A percentile compares a stretch with the other conserved stretches of the same genome.
Conservation (phyloP, 2,113 vertebrate genomes). For the Crotalus helleri region DNA sequence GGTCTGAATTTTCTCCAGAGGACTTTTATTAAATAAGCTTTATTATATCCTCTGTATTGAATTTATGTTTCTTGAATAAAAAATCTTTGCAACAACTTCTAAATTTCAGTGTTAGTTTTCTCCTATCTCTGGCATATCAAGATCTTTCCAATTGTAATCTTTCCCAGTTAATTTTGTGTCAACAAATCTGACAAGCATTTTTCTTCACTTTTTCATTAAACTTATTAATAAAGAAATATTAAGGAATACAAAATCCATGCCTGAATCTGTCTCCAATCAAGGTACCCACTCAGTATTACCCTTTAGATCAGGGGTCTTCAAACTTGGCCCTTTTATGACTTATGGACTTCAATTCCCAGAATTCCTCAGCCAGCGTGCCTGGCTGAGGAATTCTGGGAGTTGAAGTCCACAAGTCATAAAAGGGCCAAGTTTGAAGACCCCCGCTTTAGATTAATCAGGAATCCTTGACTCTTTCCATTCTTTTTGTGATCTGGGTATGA, state of each 20-base stretch:
- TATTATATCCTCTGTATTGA: not conserved
- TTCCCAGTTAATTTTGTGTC: not conserved
- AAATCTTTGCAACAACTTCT: not conserved
- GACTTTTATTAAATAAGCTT: not conserved
- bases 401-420: too few relatives aligned
- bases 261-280: not conserved
- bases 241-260: not conserved
- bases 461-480: not conserved
- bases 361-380: too few relatives aligned
- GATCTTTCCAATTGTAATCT: not conserved
- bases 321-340: too few relatives aligned
- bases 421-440: too few relatives aligned
- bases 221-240: not conserved
- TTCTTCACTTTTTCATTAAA: not conserved
- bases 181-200: not conserved
- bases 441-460: not conserved
- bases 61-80: not conserved
- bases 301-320: not conserved
- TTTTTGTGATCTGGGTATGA: not conserved
- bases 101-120: not conserved
- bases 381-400: too few relatives aligned
- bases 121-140: not conserved
- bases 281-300: not conserved
- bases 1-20: not conserved
- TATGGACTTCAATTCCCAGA: too few relatives aligned